phyloP scores from a whole-genome alignment of 2,113 vertebrate species.

The Otus sunia region DNA sequence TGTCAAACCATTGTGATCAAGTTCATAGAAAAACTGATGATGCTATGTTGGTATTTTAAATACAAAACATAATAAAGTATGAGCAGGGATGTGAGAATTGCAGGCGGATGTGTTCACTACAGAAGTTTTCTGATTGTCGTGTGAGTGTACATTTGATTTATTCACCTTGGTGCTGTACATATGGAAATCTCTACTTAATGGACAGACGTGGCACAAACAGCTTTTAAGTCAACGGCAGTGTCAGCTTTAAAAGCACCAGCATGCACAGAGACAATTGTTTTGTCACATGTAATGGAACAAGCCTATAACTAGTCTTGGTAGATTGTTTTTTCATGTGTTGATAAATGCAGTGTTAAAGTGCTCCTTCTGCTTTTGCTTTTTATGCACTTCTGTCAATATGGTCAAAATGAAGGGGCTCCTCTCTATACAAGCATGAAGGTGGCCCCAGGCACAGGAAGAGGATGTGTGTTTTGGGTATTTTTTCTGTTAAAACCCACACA shows the following conservation, averaged over 20 bases:
- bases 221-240: background rate
- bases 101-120: background rate
- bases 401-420: background rate
- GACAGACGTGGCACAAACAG: background rate
- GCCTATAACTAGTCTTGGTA: background rate
- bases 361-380: background rate
- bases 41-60: background rate
- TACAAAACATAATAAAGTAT: background rate
- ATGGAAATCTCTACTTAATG: background rate
- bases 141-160: background rate
- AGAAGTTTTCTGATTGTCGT: background rate
- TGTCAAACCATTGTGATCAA: background rate
- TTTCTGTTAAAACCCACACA: background rate
- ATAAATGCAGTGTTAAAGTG: background rate
- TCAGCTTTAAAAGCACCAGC: constrained; percentile 11
- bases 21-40: background rate
- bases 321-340: background rate
- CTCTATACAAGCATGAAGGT: background rate
- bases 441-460: background rate
- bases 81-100: background rate
- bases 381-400: background rate
- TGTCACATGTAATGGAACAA: background rate
- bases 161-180: background rate
- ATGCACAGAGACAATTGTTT: background rate
- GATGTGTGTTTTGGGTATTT: background rate